These are phyloP conservation scores for Schlechtendalia chinensis DNA, from an alignment of 1,140 invertebrate genomes.

Conservation along the genomic window DNA sequence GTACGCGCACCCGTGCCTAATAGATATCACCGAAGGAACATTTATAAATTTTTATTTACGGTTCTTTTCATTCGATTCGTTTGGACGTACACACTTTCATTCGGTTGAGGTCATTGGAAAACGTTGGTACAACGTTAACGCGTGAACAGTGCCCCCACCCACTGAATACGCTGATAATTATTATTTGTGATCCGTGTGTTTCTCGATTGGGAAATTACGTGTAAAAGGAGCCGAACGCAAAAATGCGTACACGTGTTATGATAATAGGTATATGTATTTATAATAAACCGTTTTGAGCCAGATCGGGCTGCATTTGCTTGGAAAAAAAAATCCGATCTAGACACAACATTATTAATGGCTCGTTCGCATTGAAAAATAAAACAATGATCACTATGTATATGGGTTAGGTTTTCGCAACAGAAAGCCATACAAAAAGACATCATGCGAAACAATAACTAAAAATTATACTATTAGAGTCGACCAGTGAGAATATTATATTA, in stretches of 20 bases:
- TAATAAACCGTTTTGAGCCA: neutral
- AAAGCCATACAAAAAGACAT: slow-evolving; percentile 4
- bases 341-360: neutral
- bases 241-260: too few species aligned
- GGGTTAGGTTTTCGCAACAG: slow-evolving; percentile 16
- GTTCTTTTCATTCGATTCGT: neutral
- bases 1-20: too few species aligned
- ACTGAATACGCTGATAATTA: too few species aligned
- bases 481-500: slow-evolving; percentile 5
- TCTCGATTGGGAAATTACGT: too few species aligned
- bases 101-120: neutral
- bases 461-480: neutral
- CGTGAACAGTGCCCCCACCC: too few species aligned
- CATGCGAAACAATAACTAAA: neutral
- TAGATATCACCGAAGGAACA: too few species aligned
- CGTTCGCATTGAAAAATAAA: slow-evolving; percentile 2
- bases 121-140: too few species aligned
- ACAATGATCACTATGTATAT: slow-evolving; percentile 2
- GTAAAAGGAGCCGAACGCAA: too few species aligned
- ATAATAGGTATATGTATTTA: too few species aligned
- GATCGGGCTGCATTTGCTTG: neutral
- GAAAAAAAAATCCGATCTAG: slow-evolving; percentile 7
- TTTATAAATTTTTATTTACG: neutral
- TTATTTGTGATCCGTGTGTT: neutral
- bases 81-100: neutral